Base-by-base conservation (phyloP, 23 tunicate species). In the Halocynthia roretzi region DNA sequence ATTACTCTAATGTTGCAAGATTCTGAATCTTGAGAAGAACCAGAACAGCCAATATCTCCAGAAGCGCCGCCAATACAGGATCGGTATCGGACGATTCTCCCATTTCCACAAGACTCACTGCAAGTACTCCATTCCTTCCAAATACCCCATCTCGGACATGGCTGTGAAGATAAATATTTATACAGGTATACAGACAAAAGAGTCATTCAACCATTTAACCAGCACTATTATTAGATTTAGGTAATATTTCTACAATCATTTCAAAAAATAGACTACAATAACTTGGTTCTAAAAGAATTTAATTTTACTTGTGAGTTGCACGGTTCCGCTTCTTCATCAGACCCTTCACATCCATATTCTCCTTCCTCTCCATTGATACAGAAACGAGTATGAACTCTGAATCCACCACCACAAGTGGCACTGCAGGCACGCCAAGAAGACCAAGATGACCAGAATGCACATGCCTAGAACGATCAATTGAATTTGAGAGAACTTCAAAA, bases 391-490 rank as follows among this genome's bases (percentile, higher is more conserved):
- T 85, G 87, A 63, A 81, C 56, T 54, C 64, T 79, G 70, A 73
- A 54, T 12, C 85, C 91, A 7, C 85, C 82, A 10, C 75, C 82
- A 68, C 98, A 92, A 22, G 85, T 67, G 18, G 14, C 63, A 61
- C 83, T 67, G 69, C 97, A 91, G 11, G 31, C 83, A 68, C 82
- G 62, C 91, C 90, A 91, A 52, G 70, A 50, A 9, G 77, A 67
- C 97, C 97, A 91, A 5, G 58, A 9, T 20, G 91, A 77, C 91
- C 91, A 91, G 21, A 55, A 55, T 44, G 97, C 63, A 62, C 97
- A 91, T 10, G 81, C 56, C 97, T 91, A 62, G 7, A 71, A 72
- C 2, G 49, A 18, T 15, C 12, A 68, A 1, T 68, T 18, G 1
- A 11, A 18, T 15, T 68, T 18, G 31, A 31, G 2, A 31, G 44